Evolutionary conservation across 2,797 vertebrate species (phyloP), one percentile per base, ranked within the genome.

Genomic region (Thripadectes ignobilis): DNA sequence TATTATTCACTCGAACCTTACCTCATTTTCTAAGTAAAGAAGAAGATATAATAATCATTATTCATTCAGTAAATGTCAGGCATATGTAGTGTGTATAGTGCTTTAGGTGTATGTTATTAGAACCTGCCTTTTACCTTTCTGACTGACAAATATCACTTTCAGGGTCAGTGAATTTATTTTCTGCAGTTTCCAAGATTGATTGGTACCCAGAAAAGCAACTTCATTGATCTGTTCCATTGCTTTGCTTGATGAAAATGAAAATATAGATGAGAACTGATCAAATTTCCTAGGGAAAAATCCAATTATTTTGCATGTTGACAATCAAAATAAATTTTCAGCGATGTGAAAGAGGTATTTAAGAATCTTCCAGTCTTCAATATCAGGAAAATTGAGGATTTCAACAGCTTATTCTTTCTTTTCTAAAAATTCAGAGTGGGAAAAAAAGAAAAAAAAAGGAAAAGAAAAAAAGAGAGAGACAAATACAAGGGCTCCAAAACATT

Each of bases 141-240:
- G 92, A 93, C 68, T 94, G 85, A 85, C 79, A 96, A 96, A 55
- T 73, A 91, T 90, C 68, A 72, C 15, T 94, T 97, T 95, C 85
- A 92, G 92, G 34, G 29, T 93, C 71, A 95, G 21, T 85, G 51
- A 88, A 41, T 66, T 94, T 92, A 91, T 95, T 96, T 95, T 55
- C 91, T 90, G 34, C 29, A 45, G n/a, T 84, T 95, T 52, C 32
- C 7, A 69, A 94, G 67, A 95, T 11, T 92, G 81, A 93, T 23
- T 85, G 20, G 34, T 62, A 45, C 32, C 93, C 76, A 93, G 59
- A 68, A 97, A 95, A 96, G 22, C 36, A 88, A 78, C 34, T 73
- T 89, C 32, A 58, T 32, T 94, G 76, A 72, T 95, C 79, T 83
- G 68, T 84, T 93, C 52, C 87, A 72, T 83, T 87, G 27, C 22